Conservation (phyloP, 2,888 invertebrate genomes). For the Drosophila rubida region DNA sequence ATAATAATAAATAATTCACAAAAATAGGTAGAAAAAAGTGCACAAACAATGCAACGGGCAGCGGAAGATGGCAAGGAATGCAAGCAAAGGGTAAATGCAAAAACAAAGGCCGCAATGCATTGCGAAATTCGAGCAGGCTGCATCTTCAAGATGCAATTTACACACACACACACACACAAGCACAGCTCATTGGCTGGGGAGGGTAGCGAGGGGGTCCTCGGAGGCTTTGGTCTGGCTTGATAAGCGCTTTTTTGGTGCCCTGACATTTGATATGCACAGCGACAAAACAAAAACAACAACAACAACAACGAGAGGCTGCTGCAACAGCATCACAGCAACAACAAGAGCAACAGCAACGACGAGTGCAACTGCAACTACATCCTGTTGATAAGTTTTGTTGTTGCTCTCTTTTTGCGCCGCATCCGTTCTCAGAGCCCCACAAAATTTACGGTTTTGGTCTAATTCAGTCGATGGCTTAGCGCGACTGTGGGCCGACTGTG, state of each 20-base stretch:
- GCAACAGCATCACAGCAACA: slow-evolving; percentile 28
- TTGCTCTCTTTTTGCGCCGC: slow-evolving; percentile 30
- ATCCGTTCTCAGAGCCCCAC: slow-evolving; percentile 74
- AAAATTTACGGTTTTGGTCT: slow-evolving; percentile 81
- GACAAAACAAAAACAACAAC: slow-evolving; percentile 17
- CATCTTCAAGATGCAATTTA: slow-evolving; percentile 76
- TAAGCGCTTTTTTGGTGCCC: slow-evolving; percentile 62
- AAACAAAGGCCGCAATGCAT: slow-evolving; percentile 57
- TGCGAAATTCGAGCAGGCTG: slow-evolving; percentile 71
- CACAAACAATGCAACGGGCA: slow-evolving; percentile 55
- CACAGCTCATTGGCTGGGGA: slow-evolving; percentile 4
- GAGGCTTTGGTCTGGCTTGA: slow-evolving; percentile 41
- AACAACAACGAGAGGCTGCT: slow-evolving; percentile 4
- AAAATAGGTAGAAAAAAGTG: slow-evolving; percentile 28
- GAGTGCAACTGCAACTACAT: slow-evolving; percentile 53
- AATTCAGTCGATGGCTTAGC: slow-evolving; percentile 55
- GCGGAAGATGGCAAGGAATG: slow-evolving; percentile 18
- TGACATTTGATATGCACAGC: slow-evolving; percentile 69
- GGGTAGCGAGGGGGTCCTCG: slow-evolving; percentile 4
- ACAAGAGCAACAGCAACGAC: slow-evolving; percentile 18
- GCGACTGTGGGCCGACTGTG: too few relatives aligned
- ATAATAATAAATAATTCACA: slow-evolving; percentile 46
- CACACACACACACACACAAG: slow-evolving; percentile 25
- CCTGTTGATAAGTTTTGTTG: slow-evolving; percentile 54
- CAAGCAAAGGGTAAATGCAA: slow-evolving; percentile 61